A percentile compares a stretch with the other conserved stretches of the same genome.
phyloP scores from a whole-genome alignment of 1,140 invertebrate genomes.

The Ostrea edulis region DNA sequence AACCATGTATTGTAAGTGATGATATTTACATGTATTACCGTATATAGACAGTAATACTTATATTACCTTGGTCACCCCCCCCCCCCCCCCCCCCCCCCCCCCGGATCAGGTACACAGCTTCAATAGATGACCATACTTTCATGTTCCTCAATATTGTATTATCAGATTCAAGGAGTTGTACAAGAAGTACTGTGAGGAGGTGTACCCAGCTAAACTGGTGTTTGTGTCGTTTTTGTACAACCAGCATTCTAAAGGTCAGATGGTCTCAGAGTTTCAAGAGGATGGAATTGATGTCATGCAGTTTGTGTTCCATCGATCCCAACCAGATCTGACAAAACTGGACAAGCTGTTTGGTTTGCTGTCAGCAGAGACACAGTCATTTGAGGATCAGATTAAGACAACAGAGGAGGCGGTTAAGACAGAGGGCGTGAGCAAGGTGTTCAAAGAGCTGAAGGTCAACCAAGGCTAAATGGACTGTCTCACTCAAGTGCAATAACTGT shows the following conservation, averaged over 20 bases:
- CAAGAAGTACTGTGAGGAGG: slow-evolving; percentile 75
- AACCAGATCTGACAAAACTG: slow-evolving; percentile 77
- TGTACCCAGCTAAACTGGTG: slow-evolving; percentile 75
- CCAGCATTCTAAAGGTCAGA: slow-evolving; percentile 73
- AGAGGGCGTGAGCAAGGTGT: slow-evolving; percentile 57
- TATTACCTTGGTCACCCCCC: no score
- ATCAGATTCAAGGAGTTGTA: slow-evolving; percentile 71
- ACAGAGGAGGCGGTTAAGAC: slow-evolving; percentile 58
- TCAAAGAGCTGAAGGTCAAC: slow-evolving; percentile 54
- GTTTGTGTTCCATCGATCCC: slow-evolving; percentile 70
- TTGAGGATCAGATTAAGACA: slow-evolving; percentile 60
- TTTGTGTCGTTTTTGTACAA: slow-evolving; percentile 76
- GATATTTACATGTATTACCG: no score
- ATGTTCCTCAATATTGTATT: slow-evolving; percentile 36
- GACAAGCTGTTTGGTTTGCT: slow-evolving; percentile 76
- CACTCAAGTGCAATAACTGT: background rate
- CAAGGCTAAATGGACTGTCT: background rate
- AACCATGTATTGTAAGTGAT: no score
- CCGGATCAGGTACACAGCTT: background rate
- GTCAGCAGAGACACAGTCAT: slow-evolving; percentile 68
- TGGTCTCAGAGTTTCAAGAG: slow-evolving; percentile 66
- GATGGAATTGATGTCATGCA: slow-evolving; percentile 69
- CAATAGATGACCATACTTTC: background rate
- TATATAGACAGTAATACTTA: no score
- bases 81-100: no score